Evolutionary conservation across 1,140 invertebrate genomes (phyloP), one percentile per base, ranked within the genome.

Genomic region (Agrypnia vestita): DNA sequence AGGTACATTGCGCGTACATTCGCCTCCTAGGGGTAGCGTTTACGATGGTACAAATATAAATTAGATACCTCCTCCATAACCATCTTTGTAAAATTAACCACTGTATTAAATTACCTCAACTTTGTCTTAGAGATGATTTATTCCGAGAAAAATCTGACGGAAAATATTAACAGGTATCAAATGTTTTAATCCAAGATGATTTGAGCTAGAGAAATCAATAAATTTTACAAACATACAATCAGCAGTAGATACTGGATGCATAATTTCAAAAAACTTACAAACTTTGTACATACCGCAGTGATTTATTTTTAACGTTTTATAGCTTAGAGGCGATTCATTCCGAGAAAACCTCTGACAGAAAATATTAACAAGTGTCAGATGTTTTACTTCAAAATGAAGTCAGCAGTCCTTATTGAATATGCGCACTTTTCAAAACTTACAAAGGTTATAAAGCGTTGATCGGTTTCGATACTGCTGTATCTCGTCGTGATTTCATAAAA

Each of bases 41-140:
- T 79, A 79, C 35, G 53, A 62, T 79, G 49, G 17, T 35, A 62
- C 43, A 19, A 17, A 79, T 53, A 79, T 79, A 79, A 79, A 79
- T 78, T 79, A 74, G 69, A n/a, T 3, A 12, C 56, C 21, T 43
- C 44, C 21, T 56, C 25, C 25, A n/a, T 15, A 55, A 56, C 49
- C 46, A 79, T 69, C 69, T 79, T 79, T 73, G 76, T 74, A 25
- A 79, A 79, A 73, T 73, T 79, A 73, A 74, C 77, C 77, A 79
- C 77, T 72, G 67, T 79, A 79, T 79, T 79, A 79, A 79, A 79
- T 19, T 55, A 56, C 69, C 15, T 43, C 71, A 79, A 67, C 77
- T 73, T 79, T 74, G 77, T 74, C 77, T 79, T 73, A 47, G 19
- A 49, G 35, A 74, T 62, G 55, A 79, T 79, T 73, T 64, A 79